Evolutionary conservation across 2,797 vertebrate genomes (phyloP).

Genomic region (Anabacerthia variegaticeps): DNA sequence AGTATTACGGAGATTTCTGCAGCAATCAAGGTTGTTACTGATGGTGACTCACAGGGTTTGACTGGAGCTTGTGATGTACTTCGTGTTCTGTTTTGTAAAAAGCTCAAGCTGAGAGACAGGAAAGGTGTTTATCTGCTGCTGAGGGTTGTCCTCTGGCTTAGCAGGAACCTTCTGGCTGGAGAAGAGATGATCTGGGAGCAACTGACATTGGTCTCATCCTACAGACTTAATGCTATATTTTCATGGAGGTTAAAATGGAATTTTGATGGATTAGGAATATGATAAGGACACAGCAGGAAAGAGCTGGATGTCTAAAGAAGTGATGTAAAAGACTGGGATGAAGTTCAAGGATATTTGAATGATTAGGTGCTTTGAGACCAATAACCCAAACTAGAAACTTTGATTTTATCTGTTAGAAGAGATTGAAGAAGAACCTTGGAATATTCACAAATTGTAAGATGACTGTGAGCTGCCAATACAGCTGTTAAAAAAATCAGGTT

Average conservation of each 20-base stretch:
- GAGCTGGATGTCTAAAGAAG: neutral
- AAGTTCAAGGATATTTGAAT: neutral
- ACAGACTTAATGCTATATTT: neutral
- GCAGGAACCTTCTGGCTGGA: neutral
- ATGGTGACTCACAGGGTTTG: neutral
- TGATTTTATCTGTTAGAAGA: neutral
- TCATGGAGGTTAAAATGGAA: neutral
- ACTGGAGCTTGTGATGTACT: neutral
- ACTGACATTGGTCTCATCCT: neutral
- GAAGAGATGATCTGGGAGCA: neutral
- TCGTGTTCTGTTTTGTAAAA: neutral
- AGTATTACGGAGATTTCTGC: neutral
- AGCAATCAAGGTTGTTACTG: neutral
- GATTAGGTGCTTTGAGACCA: neutral
- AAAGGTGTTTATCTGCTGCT: neutral
- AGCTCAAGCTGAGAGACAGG: neutral
- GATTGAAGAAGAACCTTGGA: neutral
- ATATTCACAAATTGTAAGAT: neutral
- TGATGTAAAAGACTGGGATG: neutral
- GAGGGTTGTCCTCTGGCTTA: neutral
- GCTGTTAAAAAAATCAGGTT: neutral
- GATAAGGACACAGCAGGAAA: neutral
- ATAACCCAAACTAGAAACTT: neutral
- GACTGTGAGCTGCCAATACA: neutral
- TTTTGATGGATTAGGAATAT: neutral